Conservation (phyloP, 2,797 vertebrate species). For the Diplodus sargus region DNA sequence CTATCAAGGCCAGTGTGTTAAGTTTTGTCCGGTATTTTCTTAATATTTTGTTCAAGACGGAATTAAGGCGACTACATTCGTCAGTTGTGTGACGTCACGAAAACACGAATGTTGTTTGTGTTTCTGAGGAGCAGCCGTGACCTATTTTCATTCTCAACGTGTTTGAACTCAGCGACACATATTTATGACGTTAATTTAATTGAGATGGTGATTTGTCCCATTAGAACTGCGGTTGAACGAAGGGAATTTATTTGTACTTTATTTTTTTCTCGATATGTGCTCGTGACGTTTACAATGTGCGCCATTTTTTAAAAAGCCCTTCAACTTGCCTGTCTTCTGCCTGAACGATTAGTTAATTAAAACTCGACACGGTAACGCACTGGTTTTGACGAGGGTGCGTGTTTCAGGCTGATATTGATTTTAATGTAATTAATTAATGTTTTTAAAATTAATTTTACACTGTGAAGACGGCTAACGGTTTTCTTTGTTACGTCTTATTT, state of each 20-base stretch:
- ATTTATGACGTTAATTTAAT: accelerated
- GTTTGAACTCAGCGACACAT: neutral
- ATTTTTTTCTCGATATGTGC: neutral
- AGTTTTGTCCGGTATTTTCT: accelerated
- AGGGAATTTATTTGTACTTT: conserved; percentile 1
- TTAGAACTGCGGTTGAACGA: neutral
- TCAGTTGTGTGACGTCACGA: conserved; percentile 48
- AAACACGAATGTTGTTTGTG: conserved; percentile 65
- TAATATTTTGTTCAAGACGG: neutral
- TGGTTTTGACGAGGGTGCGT: accelerated
- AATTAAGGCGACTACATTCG: conserved; percentile 59
- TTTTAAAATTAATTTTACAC: neutral
- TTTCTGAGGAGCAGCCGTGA: conserved; percentile 50
- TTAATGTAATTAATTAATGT: accelerated
- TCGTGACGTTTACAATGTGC: conserved; percentile 42
- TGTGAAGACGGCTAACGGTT: accelerated
- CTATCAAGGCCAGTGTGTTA: accelerated
- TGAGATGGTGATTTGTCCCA: accelerated
- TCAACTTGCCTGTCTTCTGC: conserved; percentile 25
- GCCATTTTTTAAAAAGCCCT: conserved; percentile 32
- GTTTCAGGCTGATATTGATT: accelerated
- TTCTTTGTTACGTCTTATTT: conserved; percentile 66
- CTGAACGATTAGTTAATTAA: neutral
- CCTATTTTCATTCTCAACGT: conserved; percentile 30
- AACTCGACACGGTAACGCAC: accelerated